Evolutionary conservation across 2,888 invertebrate species (phyloP), one percentile per base, ranked within the genome.

Genomic region (Chesias legatella): DNA sequence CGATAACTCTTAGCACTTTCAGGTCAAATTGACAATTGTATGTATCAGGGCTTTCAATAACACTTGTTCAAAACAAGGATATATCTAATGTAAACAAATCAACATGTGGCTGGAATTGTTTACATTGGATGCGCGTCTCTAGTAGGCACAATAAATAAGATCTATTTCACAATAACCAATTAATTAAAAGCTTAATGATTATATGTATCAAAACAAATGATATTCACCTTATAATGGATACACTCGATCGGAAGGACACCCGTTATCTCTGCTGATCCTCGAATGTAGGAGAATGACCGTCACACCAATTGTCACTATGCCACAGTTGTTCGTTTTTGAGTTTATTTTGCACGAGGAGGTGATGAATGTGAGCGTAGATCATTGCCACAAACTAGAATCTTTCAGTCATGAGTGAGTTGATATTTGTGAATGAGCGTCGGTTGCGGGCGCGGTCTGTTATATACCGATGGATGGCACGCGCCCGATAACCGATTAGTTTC

Each of bases 281-380:
- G 64, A 82, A 86, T 50, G 76, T 72, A 57, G 86, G 86, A 39
- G 84, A 82, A 76, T 85, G 81, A 63, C 84, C 80, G 58, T 80
- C 79, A 68, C 86, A 82, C 78, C 77, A 83, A 69, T 86, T 84
- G 67, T 88, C 86, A 86, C 85, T 84, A 63, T 82, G 76, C 88
- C 88, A 88, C 84, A 78, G 80, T 78, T 83, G 84, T 78, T 81
- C 81, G 79, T 77, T 73, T 63, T 75, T 68, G 29, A 67, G 65
- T 67, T 75, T 71, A 59, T 65, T 73, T 65, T 71, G 74, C 60
- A 73, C 69, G 60, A 67, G 66, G 63, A 67, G 60, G 66, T 73
- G 60, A 79, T 77, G 65, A 84, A 84, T 80, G 81, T 71, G 79
- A 77, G 77, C 76, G 83, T 73, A 77, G 79, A 83, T 73, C 88